Evolutionary conservation across 2,888 invertebrate species (phyloP), one percentile per base, ranked within the genome.

Genomic region (Gandaritis pyraliata): DNA sequence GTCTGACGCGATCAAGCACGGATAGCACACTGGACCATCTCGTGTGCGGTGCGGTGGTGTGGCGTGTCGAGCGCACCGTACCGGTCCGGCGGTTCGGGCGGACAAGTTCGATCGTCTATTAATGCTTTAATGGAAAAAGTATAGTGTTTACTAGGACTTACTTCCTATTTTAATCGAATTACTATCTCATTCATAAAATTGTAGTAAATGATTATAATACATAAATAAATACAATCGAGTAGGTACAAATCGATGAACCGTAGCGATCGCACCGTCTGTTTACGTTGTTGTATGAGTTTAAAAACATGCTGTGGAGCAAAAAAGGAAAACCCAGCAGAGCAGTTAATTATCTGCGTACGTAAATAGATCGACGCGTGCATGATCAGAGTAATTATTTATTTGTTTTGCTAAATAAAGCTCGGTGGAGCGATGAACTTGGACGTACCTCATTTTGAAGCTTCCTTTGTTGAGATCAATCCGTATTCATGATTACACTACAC

Each of bases 381-480:
- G 72, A 76, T 80, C 73, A 68, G 66, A 73, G 74, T 83, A 84
- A 88, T 86, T 88, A 90, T 89, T 90, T 89, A 90, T 90, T 90
- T 88, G 88, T 91, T 90, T 90, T 90, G 86, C 81, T 86, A 83
- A 85, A 78, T 76, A 88, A 88, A 88, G 85, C 83, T 85, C 81
- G 67, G 65, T 80, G 72, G 86, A 81, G 78, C 86, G 87, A 87
- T 88, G 85, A 87, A 87, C 85, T 81, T 84, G 11, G 72, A 88
- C 92, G 71, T 87, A 91, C 91, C 91, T 92, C 91, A 92, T 92
- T 88, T 90, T 90, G 87, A 82, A 73, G 81, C 82, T 81, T 88
- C 88, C 88, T 89, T 88, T 89, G 88, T 90, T 81, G 87, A 81
- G 86, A 86, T 81, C 84, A 90, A 90, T 90, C 90, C 90, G 77